Percentiles rank a stretch among this genome's conserved stretches.
These are phyloP conservation scores for Acipenser oxyrinchus DNA, from an alignment of 2,797 vertebrate species.

Conservation along the genomic window DNA sequence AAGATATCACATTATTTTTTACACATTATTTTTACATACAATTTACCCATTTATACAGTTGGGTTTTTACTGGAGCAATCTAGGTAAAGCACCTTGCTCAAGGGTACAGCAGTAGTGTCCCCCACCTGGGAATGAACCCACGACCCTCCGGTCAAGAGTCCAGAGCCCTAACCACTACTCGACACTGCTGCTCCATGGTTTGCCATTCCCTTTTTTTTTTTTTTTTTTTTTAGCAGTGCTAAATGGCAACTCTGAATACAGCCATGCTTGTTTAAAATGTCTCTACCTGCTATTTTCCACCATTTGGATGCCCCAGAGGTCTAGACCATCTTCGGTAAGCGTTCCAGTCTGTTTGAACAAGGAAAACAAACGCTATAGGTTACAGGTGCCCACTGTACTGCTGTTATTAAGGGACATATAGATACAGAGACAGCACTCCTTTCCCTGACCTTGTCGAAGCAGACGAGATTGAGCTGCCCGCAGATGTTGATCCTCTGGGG, in stretches of 20 bases:
- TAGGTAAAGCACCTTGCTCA: too few relatives aligned
- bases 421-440: constrained; percentile 15
- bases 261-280: neutral
- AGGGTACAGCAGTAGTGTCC: too few relatives aligned
- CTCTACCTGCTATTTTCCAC: constrained; percentile 74
- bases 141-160: too few relatives aligned
- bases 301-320: constrained; percentile 89
- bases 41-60: too few relatives aligned
- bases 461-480: constrained; percentile 92
- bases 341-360: constrained; percentile 75
- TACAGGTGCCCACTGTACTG: neutral
- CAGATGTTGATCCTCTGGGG: constrained; percentile 97
- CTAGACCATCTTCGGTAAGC: constrained; percentile 92
- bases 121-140: too few relatives aligned
- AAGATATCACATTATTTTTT: too few relatives aligned
- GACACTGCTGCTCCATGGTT: too few relatives aligned
- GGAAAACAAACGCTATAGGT: neutral
- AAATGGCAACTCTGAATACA: neutral
- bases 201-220: too few relatives aligned
- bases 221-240: neutral
- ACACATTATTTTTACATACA: too few relatives aligned
- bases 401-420: constrained; percentile 10
- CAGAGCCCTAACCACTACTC: too few relatives aligned
- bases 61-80: too few relatives aligned
- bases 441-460: constrained; percentile 86